These are phyloP conservation scores for Sebastes goodei DNA, from an alignment of 2,797 vertebrate genomes.

Conservation along the genomic window DNA sequence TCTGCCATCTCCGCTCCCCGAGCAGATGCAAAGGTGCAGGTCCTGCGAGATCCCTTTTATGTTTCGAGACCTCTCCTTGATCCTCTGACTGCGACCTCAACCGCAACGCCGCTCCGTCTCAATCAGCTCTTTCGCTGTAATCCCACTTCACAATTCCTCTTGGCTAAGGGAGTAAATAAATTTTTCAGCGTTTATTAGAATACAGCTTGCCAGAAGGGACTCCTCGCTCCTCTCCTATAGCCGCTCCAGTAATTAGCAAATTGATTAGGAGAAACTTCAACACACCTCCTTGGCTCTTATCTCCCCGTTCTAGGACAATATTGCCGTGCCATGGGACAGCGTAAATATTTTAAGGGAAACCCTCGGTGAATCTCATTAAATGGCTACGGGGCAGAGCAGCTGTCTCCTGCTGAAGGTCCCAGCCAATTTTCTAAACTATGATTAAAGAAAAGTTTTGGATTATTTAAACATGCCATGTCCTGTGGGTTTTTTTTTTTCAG, in stretches of 20 bases:
- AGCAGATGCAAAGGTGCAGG: constrained; percentile 77
- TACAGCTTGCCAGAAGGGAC: constrained; percentile 84
- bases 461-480: constrained; percentile 84
- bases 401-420: constrained; percentile 82
- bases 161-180: constrained; percentile 82
- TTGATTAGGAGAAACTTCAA: constrained; percentile 87
- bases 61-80: constrained; percentile 73
- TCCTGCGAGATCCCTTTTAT: constrained; percentile 76
- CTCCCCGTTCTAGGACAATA: constrained; percentile 84
- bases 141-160: constrained; percentile 83
- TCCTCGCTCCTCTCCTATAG: constrained; percentile 80
- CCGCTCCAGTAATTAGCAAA: constrained; percentile 86
- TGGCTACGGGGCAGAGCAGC: constrained; percentile 81
- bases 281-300: constrained; percentile 86
- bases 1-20: constrained; percentile 52
- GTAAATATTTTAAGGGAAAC: constrained; percentile 88
- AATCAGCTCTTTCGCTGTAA: constrained; percentile 76
- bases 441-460: constrained; percentile 90
- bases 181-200: constrained; percentile 86
- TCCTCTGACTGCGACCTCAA: constrained; percentile 73
- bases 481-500: constrained; percentile 69
- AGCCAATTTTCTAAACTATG: constrained; percentile 87
- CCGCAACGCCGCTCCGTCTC: constrained; percentile 69
- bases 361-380: constrained; percentile 84
- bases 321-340: constrained; percentile 80